Evolutionary conservation across 2,888 invertebrate species (phyloP).

Genomic region (Frankliniella intonsa): DNA sequence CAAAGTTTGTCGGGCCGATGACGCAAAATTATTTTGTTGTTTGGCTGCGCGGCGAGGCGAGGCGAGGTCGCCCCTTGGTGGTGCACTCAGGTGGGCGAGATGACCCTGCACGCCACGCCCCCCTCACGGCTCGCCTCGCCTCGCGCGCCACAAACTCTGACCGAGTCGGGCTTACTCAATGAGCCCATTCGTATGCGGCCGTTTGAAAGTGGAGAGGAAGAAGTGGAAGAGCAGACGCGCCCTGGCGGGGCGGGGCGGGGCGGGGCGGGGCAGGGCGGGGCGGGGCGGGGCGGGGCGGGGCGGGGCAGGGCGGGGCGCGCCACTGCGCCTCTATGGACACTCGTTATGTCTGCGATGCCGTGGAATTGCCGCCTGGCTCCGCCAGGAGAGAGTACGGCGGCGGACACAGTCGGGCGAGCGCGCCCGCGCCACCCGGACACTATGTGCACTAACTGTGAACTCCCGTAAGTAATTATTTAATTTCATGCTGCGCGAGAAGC

Average conservation of each 20-base stretch:
- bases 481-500: no score
- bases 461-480: no score
- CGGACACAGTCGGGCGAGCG: no score
- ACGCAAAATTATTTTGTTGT: neutral
- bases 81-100: no score
- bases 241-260: neutral
- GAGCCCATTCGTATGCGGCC: constrained; percentile 15
- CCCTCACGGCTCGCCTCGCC: neutral
- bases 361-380: no score
- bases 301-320: neutral
- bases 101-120: neutral
- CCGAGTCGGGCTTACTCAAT: neutral
- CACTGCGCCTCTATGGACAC: neutral
- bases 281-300: neutral
- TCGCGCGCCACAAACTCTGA: neutral
- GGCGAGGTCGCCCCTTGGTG: no score
- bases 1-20: neutral
- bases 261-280: neutral
- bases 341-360: no score
- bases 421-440: no score
- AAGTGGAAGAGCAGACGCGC: neutral
- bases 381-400: no score
- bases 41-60: neutral
- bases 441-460: no score
- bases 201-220: neutral